phyloP scores from a whole-genome alignment of 2,888 invertebrate species.

The Nasonovia ribisnigri region DNA sequence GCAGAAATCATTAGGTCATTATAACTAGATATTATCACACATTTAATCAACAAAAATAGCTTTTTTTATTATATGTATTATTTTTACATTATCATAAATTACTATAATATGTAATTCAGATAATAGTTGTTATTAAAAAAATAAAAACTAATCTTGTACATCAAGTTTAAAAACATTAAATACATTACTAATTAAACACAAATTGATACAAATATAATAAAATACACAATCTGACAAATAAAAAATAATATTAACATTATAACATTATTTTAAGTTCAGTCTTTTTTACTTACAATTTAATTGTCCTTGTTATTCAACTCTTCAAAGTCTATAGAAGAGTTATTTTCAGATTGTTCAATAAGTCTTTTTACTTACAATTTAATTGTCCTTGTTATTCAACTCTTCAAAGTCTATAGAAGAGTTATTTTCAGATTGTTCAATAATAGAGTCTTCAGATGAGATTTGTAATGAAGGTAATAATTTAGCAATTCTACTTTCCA shows the following conservation, averaged over 20 bases:
- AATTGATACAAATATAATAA: background rate
- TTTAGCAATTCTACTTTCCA: slow-evolving; percentile 56
- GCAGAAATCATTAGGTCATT: no score
- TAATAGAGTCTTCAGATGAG: background rate
- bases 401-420: slow-evolving; percentile 15
- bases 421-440: slow-evolving; percentile 19
- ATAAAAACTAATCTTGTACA: background rate
- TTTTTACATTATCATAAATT: background rate
- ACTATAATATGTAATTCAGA: background rate
- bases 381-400: background rate
- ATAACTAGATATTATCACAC: no score
- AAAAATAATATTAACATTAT: background rate
- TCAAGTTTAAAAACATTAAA: background rate
- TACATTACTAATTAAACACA: background rate
- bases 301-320: background rate
- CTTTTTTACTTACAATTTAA: slow-evolving; percentile 35
- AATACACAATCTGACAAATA: background rate
- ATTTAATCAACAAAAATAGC: background rate
- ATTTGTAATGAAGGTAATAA: slow-evolving; percentile 30
- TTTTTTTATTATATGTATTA: background rate
- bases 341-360: slow-evolving; percentile 11
- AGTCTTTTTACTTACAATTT: slow-evolving; percentile 13
- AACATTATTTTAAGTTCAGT: slow-evolving; percentile 25
- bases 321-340: background rate
- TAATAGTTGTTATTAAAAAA: background rate